Percentiles rank a stretch among this genome's conserved stretches.
Evolutionary conservation across 2,797 vertebrate species (phyloP).

Genomic region (Dryobates pubescens): DNA sequence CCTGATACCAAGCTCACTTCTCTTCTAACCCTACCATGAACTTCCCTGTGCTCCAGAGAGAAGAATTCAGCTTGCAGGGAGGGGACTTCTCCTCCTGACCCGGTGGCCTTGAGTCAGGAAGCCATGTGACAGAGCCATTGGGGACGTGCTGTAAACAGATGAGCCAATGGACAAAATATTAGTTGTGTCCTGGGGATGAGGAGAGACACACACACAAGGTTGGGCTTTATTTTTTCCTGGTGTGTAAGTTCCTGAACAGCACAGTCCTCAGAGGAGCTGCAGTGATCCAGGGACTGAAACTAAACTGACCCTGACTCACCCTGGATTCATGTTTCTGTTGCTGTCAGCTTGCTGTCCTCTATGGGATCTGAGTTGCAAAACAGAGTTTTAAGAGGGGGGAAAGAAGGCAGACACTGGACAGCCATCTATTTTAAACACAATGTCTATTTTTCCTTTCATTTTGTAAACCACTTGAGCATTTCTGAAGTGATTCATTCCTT

Average conservation of each 20-base stretch:
- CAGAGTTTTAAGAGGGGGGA: background rate
- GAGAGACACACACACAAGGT: background rate
- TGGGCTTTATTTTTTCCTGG: background rate
- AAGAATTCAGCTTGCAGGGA: background rate
- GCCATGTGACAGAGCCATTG: background rate
- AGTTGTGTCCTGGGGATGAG: background rate
- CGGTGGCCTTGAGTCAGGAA: background rate
- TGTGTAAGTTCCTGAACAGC: background rate
- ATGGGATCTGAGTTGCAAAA: constrained; percentile 39
- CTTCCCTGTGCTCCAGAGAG: background rate
- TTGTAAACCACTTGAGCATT: constrained; percentile 58
- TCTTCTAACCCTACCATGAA: background rate
- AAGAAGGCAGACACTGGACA: background rate
- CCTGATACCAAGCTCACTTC: background rate
- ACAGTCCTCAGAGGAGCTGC: background rate
- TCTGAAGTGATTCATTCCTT: constrained; percentile 63
- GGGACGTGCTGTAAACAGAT: constrained; percentile 13
- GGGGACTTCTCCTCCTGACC: background rate
- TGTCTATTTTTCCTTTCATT: constrained; percentile 49
- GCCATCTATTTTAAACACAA: constrained; percentile 54
- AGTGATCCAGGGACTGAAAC: background rate
- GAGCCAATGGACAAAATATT: background rate
- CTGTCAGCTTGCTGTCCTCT: constrained; percentile 34
- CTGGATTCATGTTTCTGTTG: constrained; percentile 10
- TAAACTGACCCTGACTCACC: constrained; percentile 25